Evolutionary conservation across 2,797 vertebrate genomes (phyloP).

Genomic region (Leptodactylus fallax): DNA sequence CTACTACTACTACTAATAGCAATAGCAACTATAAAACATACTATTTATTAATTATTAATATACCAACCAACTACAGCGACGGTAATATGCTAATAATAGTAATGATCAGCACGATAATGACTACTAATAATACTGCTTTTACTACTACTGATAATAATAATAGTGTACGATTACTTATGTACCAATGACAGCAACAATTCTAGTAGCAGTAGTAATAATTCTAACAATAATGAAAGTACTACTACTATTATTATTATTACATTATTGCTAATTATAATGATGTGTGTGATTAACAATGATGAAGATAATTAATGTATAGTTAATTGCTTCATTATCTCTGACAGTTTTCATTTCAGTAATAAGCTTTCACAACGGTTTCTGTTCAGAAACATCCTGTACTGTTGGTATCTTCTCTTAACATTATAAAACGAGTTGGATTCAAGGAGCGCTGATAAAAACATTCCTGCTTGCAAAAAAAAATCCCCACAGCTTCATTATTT

Average conservation of each 20-base stretch:
- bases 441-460: constrained; percentile 32
- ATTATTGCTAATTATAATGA: neutral
- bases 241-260: neutral
- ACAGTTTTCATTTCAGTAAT: neutral
- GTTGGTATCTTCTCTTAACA: neutral
- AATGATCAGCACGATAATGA: neutral
- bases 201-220: neutral
- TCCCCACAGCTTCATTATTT: constrained; percentile 26
- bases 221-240: no score
- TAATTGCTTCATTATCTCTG: neutral
- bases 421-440: neutral
- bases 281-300: neutral
- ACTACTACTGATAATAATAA: neutral
- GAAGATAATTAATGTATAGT: neutral
- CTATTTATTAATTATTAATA: neutral
- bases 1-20: no score
- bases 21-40: no score
- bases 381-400: neutral
- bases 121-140: neutral
- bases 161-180: neutral
- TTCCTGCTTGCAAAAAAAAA: constrained; percentile 7
- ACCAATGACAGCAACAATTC: neutral
- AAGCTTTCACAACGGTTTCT: neutral
- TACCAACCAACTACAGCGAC: no score
- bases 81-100: neutral